Percentiles rank a stretch among this genome's conserved stretches.
Conservation (phyloP, 2,888 invertebrate species). For the Aphodius sticticus region DNA sequence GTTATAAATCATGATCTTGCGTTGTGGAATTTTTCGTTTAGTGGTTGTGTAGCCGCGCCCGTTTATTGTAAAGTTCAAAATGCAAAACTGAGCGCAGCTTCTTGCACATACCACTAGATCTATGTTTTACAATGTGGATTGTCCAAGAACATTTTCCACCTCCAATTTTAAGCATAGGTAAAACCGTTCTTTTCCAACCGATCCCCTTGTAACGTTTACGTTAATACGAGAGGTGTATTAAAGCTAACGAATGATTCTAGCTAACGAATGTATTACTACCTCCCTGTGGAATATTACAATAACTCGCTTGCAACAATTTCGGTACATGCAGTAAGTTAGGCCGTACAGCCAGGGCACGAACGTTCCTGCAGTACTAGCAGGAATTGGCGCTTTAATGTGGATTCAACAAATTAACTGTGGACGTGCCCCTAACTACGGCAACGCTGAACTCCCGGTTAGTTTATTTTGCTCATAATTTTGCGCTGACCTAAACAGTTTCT, state of each 20-base stretch:
- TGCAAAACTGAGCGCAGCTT: no score
- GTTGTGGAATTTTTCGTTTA: no score
- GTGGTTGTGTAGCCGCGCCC: no score
- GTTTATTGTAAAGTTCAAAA: no score
- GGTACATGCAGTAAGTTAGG: not conserved
- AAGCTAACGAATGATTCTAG: not conserved
- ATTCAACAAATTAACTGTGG: conserved; percentile 35
- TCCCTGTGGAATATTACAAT: not conserved
- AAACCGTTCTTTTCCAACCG: no score
- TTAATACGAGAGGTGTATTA: not conserved
- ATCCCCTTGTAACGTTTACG: not conserved
- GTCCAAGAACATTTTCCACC: no score
- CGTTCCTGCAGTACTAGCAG: not conserved
- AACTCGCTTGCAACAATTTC: not conserved
- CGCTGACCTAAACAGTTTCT: conserved; percentile 24
- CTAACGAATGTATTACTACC: not conserved
- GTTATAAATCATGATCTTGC: no score
- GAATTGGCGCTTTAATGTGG: conserved; percentile 28
- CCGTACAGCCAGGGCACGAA: not conserved
- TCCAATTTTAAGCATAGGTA: no score
- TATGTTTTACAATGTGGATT: no score
- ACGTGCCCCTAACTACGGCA: conserved; percentile 26
- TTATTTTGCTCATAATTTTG: conserved; percentile 31
- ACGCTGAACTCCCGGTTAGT: conserved; percentile 10
- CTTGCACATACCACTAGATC: no score